Base-by-base conservation (phyloP, 2,888 invertebrate species). In the Caenorhabditis doughertyi region DNA sequence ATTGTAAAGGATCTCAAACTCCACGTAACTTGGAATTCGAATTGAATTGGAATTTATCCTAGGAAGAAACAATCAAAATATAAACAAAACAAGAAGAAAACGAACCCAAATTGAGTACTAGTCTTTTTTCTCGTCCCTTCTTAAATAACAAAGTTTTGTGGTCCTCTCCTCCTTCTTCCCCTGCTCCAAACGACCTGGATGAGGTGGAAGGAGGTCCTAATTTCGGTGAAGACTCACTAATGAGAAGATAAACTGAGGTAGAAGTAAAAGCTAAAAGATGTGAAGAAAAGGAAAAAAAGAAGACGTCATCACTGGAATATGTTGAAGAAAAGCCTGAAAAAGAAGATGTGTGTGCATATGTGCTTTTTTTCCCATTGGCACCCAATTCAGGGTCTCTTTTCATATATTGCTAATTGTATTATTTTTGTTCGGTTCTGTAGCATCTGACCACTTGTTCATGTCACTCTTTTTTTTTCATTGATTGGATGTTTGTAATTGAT, bases 381-480 rank as follows among this genome's bases (percentile, higher is more conserved):
- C 18, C 44, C 44, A 25, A 25, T 27, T 29, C 16, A 4, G 13
- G 25, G 39, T 21, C 65, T 39, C 55, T 47, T 68, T 76, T 76
- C 76, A 76, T 76, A 25, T 4, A 18, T 18, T 56, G 27, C 29
- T 77, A 77, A 77, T 77, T 68, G 0, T 18, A 77, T 77, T 77
- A 77, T 51, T 60, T 62, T 77, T 68, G 67, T 67, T 76, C 67
- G 49, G 23, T 58, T 68, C 49, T 35, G 18, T 8, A 25, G 21
- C 74, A 67, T 76, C 65, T 76, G 76, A 76, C 76, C 76, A 76
- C 58, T 76, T 64, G 49, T 74, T 49, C 21, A 39, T 47, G 23
- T 7, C 23, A 3, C 11, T 1, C 11, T 32, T 13, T 35, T 39
- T 60, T 23, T 56, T 29, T 32, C 21, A 55, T 39, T 18, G 3